Conservation (phyloP, 2,113 vertebrate genomes). For the Heloderma charlesbogerti region DNA sequence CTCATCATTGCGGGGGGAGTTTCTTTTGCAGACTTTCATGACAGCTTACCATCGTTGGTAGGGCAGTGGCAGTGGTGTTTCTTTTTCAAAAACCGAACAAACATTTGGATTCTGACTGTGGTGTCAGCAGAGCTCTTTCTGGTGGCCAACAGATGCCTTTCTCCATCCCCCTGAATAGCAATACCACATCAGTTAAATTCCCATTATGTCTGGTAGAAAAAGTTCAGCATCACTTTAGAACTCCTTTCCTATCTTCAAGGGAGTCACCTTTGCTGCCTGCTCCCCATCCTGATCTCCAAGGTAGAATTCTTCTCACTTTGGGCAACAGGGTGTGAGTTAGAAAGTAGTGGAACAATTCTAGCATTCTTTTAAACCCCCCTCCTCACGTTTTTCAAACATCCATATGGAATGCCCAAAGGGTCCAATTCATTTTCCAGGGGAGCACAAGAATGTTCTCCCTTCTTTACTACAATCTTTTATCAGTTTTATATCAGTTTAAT, state of each 20-base stretch:
- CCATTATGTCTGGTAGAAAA: not conserved
- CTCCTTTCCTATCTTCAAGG: not conserved
- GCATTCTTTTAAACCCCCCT: not conserved
- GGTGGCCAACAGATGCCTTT: not conserved
- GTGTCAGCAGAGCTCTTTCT: not conserved
- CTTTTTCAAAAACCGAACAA: too few species aligned
- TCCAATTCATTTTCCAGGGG: not conserved
- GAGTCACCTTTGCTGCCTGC: not conserved
- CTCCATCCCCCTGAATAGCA: not conserved
- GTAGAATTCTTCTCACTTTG: too few species aligned
- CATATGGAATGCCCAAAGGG: not conserved
- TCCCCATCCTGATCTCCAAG: too few species aligned
- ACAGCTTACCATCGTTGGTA: not conserved
- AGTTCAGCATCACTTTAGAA: not conserved
- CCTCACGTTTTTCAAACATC: not conserved
- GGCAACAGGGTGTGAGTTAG: too few species aligned
- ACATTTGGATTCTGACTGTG: not conserved
- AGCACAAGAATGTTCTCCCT: not conserved
- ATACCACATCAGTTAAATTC: not conserved
- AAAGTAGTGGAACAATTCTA: too few species aligned
- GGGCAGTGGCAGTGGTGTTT: too few species aligned
- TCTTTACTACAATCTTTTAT: not conserved
- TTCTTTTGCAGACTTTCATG: not conserved
- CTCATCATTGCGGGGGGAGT: not conserved
- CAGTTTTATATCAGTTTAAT: too few species aligned